A percentile compares a stretch with the other conserved stretches of the same genome.
phyloP scores from a whole-genome alignment of 2,113 vertebrate genomes.

The Sylvietta virens region DNA sequence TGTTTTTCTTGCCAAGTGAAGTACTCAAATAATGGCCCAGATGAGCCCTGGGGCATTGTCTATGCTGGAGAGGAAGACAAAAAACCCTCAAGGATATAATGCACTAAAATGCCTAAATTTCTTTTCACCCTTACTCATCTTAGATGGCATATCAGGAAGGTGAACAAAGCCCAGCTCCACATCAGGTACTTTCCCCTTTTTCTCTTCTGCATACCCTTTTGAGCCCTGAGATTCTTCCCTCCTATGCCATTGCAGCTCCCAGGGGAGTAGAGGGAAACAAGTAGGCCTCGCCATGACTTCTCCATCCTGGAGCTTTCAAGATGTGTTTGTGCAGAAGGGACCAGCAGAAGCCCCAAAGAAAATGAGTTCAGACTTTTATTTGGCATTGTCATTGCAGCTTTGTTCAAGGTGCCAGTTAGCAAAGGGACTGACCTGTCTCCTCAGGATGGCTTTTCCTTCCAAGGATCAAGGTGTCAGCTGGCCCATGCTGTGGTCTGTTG shows the following conservation, averaged over 20 bases:
- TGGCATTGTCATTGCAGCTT: not conserved
- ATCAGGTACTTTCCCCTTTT: fast-evolving
- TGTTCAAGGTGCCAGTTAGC: not conserved
- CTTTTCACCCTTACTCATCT: not conserved
- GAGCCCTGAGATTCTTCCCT: not conserved
- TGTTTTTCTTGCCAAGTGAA: not conserved
- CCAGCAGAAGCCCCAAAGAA: fast-evolving
- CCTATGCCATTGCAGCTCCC: not conserved
- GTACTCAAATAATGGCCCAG: not conserved
- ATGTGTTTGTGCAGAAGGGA: not conserved
- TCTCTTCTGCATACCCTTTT: not conserved
- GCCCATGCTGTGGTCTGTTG: not conserved
- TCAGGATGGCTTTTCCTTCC: not conserved
- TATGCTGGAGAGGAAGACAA: not conserved
- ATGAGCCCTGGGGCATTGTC: not conserved
- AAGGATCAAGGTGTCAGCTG: not conserved
- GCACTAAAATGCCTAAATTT: not conserved
- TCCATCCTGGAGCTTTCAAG: not conserved
- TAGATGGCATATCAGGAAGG: fast-evolving
- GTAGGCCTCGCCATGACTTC: fast-evolving
- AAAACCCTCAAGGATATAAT: fast-evolving
- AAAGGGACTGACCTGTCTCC: not conserved
- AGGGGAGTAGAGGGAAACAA: not conserved
- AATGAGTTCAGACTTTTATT: not conserved
- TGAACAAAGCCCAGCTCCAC: not conserved